phyloP scores from a whole-genome alignment of 2,797 vertebrate genomes.

The Scleropages formosus region DNA sequence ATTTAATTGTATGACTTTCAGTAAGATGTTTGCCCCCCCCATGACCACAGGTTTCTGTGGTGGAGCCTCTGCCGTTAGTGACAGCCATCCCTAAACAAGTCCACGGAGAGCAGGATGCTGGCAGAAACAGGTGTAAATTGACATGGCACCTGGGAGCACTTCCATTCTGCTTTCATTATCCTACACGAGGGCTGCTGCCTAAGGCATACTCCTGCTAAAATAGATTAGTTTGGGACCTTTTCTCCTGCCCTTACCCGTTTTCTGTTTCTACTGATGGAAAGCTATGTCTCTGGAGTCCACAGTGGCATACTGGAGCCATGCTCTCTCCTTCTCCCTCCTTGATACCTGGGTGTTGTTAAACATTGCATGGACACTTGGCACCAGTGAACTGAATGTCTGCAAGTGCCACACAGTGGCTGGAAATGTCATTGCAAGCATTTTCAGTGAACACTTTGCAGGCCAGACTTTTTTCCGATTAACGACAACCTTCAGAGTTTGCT shows the following conservation, averaged over 20 bases:
- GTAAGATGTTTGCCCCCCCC: too few species aligned
- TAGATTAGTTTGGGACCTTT: neutral
- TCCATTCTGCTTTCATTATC: neutral
- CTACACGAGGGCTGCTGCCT: neutral
- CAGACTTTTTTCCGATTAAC: neutral
- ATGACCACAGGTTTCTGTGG: too few species aligned
- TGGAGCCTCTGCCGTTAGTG: too few species aligned
- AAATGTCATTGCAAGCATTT: too few species aligned
- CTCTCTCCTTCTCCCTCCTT: neutral
- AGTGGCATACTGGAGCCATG: neutral
- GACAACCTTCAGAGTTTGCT: neutral
- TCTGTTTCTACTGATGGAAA: neutral
- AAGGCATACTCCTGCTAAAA: neutral
- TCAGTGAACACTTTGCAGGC: too few species aligned
- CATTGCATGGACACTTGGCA: constrained; percentile 62
- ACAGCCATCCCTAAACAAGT: neutral
- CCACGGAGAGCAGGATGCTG: neutral
- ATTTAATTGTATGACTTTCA: too few species aligned
- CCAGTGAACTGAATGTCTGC: too few species aligned
- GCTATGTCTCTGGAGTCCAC: neutral
- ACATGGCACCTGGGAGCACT: neutral
- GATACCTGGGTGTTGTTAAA: constrained; percentile 59
- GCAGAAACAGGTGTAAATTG: neutral
- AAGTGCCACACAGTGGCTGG: too few species aligned
- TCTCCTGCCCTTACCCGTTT: neutral